phyloP scores from a whole-genome alignment of 2,113 vertebrate species.

The Orcinus orca region DNA sequence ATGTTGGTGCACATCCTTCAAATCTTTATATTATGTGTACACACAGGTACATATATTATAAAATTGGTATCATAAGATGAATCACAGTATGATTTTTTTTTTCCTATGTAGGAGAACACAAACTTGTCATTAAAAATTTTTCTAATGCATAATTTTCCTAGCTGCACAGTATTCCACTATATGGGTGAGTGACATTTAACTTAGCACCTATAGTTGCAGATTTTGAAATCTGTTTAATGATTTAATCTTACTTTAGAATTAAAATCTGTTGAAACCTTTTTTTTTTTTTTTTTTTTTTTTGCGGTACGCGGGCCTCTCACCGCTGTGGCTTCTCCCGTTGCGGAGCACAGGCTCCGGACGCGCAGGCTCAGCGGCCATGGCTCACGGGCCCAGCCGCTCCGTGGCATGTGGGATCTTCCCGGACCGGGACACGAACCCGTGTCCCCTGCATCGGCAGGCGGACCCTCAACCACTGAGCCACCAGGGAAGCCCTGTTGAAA shows the following conservation, averaged over 20 bases:
- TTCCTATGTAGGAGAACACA: neutral
- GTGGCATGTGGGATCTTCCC: no score
- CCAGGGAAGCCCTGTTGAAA: neutral
- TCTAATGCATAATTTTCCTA: neutral
- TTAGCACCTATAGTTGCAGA: neutral
- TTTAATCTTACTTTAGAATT: neutral
- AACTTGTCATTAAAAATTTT: neutral
- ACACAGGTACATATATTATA: neutral
- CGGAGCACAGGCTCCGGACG: no score
- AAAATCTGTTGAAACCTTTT: neutral
- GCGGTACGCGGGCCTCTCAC: no score
- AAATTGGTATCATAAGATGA: neutral
- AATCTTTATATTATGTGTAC: neutral
- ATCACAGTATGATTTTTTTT: slow-evolving; percentile 8
- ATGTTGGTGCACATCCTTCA: neutral
- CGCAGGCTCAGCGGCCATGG: no score
- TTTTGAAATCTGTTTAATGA: slow-evolving; percentile 9
- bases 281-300: no score
- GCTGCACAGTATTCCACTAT: neutral
- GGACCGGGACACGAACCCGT: no score
- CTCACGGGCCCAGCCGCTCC: no score
- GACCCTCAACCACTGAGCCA: no score
- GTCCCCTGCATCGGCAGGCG: no score
- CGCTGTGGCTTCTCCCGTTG: no score
- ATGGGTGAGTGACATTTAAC: neutral